Evolutionary conservation across 2,113 vertebrate species (phyloP), one percentile per base, ranked within the genome.

Genomic region (Macroglossus sobrinus): DNA sequence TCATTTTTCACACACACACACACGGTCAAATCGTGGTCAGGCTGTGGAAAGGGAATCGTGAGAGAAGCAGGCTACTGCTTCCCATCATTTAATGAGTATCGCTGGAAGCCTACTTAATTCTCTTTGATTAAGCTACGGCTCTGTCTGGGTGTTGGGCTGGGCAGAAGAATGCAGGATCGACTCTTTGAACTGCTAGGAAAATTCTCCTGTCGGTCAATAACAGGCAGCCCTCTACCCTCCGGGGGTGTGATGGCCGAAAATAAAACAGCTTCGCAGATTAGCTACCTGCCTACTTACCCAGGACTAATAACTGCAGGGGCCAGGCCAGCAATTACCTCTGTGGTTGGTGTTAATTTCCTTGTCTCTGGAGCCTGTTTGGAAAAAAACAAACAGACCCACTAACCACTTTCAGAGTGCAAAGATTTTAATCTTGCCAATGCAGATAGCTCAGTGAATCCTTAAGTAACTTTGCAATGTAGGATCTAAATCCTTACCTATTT

Each of bases 1-100:
- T 72, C 38, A 50, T 98, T 98, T 98, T 94, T 96, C 57, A 97
- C 85, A 92, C 86, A 55, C 79, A 22, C 57, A 97, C 85, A 92
- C 86, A 55, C 79, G 19, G 92, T 85, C 66, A 68, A 94, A 96
- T n/a, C 66, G 55, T 43, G 79, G 76, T 40, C 55, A 26, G 94
- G 81, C 6, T 1, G 57, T 7, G 9, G 94, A 69, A 43, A 82
- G 72, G 80, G 38, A 82, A 53, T 80, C 7, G 33, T 4, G 84
- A 59, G 38, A 75, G 81, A 59, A 80, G 53, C 40, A 35, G 63
- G 22, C 38, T 3, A 15, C 7, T 11, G 38, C n/a, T 53, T 82
- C 76, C 50, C 12, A 3, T 18, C 13, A 9, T 78, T 66, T 63
- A 50, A 22, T 53, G 92, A 66, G 35, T 5, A 3, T 47, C 5